A percentile compares a stretch with the other conserved stretches of the same genome.
Evolutionary conservation across 2,113 vertebrate species (phyloP).

Genomic region (Barbus barbus): DNA sequence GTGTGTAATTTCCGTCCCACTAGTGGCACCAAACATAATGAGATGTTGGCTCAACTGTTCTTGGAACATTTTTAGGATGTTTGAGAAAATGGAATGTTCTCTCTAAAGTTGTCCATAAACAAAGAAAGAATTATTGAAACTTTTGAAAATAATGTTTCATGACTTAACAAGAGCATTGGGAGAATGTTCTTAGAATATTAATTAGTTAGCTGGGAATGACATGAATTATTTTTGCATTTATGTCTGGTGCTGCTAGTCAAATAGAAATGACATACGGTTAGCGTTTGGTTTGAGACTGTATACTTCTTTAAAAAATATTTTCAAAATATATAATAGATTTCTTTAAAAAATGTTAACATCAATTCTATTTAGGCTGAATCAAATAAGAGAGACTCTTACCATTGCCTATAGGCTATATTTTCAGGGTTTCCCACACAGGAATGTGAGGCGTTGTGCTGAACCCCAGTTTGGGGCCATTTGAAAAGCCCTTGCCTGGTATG

Average conservation of each 20-base stretch:
- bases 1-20: neutral
- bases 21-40: neutral
- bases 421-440: conserved; percentile 74
- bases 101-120: no score
- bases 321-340: neutral
- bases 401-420: conserved; percentile 71
- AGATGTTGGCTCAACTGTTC: neutral
- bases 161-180: neutral
- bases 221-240: neutral
- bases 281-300: no score
- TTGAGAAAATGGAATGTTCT: neutral
- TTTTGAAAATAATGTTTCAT: neutral
- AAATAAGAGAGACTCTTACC: conserved; percentile 65
- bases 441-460: conserved; percentile 56
- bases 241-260: neutral
- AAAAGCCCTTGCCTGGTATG: conserved; percentile 77
- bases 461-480: conserved; percentile 73
- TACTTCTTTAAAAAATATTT: no score
- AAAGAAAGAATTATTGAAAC: neutral
- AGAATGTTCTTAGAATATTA: neutral
- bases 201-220: neutral
- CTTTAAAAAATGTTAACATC: neutral
- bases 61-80: neutral
- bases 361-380: neutral
- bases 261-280: neutral